Conservation (phyloP, 1,140 invertebrate genomes). For the Steinernema feltiae region DNA sequence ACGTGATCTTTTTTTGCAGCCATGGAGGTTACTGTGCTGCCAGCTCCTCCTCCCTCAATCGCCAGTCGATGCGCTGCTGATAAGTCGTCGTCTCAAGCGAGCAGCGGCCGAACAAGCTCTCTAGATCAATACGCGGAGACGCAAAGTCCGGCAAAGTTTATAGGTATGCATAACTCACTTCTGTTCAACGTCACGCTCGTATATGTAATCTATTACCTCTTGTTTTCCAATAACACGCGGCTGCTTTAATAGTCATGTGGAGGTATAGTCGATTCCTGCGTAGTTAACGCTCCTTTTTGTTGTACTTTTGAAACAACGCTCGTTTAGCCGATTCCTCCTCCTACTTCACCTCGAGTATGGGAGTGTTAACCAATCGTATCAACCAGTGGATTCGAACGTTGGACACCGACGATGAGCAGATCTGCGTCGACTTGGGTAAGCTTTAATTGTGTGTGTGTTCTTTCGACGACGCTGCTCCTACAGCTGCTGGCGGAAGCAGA, state of each 20-base stretch:
- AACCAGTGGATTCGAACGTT: neutral
- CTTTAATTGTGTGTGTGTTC: neutral
- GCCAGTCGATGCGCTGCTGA: neutral
- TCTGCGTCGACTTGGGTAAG: neutral
- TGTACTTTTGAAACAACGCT: too few relatives aligned
- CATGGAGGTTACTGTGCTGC: neutral
- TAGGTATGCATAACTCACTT: neutral
- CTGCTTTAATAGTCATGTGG: neutral
- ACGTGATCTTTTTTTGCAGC: neutral
- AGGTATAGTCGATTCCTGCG: neutral
- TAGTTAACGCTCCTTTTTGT: neutral
- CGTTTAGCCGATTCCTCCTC: neutral
- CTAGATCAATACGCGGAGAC: conserved; percentile 11
- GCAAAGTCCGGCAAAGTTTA: conserved; percentile 10
- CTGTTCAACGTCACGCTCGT: neutral
- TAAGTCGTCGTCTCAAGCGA: neutral
- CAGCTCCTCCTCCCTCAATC: neutral
- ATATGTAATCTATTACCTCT: conserved; percentile 10
- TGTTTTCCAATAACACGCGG: neutral
- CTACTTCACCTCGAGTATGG: neutral
- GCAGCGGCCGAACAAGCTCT: conserved; percentile 7
- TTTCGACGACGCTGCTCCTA: too few relatives aligned
- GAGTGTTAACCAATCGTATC: neutral
- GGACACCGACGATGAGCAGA: neutral
- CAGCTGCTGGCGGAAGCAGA: too few relatives aligned